Conservation (phyloP, 1,140 invertebrate genomes). For the Apis mellifera region DNA sequence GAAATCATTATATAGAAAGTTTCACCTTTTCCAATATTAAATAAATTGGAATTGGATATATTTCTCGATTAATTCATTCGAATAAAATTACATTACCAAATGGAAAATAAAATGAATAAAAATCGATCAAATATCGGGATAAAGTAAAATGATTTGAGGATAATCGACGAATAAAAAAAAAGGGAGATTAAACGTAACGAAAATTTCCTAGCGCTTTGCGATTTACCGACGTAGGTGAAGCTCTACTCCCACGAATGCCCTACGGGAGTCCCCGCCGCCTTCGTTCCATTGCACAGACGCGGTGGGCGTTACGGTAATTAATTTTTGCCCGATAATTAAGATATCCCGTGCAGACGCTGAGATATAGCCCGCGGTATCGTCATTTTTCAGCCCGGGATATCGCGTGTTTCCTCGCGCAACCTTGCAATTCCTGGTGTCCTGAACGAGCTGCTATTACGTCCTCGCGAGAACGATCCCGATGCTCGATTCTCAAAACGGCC, state of each 20-base stretch:
- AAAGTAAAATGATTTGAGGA: not conserved
- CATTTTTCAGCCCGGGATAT: slow-evolving; percentile 64
- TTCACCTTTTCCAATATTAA: no score
- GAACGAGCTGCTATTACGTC: slow-evolving; percentile 31
- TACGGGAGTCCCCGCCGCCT: slow-evolving; percentile 58
- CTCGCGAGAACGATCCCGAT: slow-evolving; percentile 39
- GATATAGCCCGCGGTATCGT: slow-evolving; percentile 63
- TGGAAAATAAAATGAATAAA: no score
- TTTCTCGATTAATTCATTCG: no score
- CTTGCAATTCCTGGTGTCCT: slow-evolving; percentile 43
- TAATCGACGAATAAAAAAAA: not conserved
- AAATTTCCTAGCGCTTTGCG: slow-evolving; percentile 7
- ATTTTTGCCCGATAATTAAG: slow-evolving; percentile 74
- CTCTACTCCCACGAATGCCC: slow-evolving; percentile 61
- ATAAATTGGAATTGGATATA: no score
- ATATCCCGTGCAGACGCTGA: slow-evolving; percentile 63
- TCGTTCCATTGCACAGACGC: slow-evolving; percentile 41
- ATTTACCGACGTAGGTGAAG: slow-evolving; percentile 1
- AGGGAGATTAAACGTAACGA: not conserved
- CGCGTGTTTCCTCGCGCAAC: slow-evolving; percentile 58
- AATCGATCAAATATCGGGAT: no score
- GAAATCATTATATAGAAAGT: no score
- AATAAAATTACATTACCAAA: no score
- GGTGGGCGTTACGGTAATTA: slow-evolving; percentile 73
- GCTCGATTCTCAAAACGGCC: slow-evolving; percentile 21